These are phyloP conservation scores for Scaptodrosophila lebanonensis DNA, from an alignment of 1,140 invertebrate species.

Conservation along the genomic window DNA sequence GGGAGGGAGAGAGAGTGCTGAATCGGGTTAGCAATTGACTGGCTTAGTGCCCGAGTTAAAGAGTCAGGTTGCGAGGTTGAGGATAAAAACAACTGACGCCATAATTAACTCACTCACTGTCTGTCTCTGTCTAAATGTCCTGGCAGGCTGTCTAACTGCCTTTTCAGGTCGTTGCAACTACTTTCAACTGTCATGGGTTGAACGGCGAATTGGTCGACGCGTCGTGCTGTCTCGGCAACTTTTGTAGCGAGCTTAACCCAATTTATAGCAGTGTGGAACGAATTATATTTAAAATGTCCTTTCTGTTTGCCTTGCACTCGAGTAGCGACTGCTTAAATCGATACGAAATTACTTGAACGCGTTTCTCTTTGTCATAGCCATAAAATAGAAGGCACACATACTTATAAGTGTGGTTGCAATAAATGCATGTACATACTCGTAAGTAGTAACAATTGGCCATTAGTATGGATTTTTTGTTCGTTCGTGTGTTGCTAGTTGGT, in stretches of 20 bases:
- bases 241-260: conserved; percentile 44
- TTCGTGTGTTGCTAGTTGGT: conserved; percentile 3
- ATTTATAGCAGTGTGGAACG: conserved; percentile 50
- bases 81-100: conserved; percentile 33
- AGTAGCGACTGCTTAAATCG: conserved; percentile 39
- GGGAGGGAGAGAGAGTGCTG: no score
- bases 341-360: conserved; percentile 36
- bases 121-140: conserved; percentile 26
- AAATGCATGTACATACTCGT: conserved; percentile 10
- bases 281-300: conserved; percentile 34
- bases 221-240: conserved; percentile 11
- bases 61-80: conserved; percentile 10
- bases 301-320: conserved; percentile 4
- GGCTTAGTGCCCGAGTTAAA: no score
- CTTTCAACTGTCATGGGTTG: background rate
- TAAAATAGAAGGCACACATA: conserved; percentile 28
- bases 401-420: background rate
- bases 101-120: conserved; percentile 58
- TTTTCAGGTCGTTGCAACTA: conserved; percentile 7
- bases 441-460: conserved; percentile 35
- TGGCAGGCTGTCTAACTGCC: conserved; percentile 27
- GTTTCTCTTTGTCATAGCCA: conserved; percentile 50
- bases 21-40: no score
- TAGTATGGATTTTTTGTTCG: conserved; percentile 50
- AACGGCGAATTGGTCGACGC: no score